Evolutionary conservation across 2,888 invertebrate species (phyloP).

Genomic region (Phasia obesa): DNA sequence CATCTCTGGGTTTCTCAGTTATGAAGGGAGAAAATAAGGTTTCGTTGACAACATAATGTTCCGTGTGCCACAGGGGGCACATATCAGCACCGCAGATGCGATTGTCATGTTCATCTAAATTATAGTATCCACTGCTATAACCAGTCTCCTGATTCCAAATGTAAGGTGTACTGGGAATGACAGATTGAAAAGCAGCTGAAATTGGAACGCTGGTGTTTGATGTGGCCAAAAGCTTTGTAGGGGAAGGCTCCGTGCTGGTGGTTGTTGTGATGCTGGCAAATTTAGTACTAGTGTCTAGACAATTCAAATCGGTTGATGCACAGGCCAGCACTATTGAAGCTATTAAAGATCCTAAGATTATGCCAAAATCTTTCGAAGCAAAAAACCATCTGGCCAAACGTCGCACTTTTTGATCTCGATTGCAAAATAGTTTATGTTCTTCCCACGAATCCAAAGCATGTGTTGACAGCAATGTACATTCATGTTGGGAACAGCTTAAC

Average conservation of each 20-base stretch:
- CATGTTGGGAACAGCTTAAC: slow-evolving; percentile 81
- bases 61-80: slow-evolving; percentile 82
- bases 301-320: slow-evolving; percentile 79
- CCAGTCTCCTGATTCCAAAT: slow-evolving; percentile 72
- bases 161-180: slow-evolving; percentile 69
- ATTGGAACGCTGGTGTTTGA: slow-evolving; percentile 33
- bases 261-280: slow-evolving; percentile 9
- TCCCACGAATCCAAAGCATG: slow-evolving; percentile 77
- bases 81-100: slow-evolving; percentile 85
- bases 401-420: slow-evolving; percentile 82
- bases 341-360: slow-evolving; percentile 84
- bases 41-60: slow-evolving; percentile 65
- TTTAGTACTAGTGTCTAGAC: slow-evolving; percentile 70
- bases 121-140: slow-evolving; percentile 83
- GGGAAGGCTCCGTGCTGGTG: slow-evolving; percentile 14
- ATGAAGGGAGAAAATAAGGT: slow-evolving; percentile 78
- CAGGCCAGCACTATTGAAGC: slow-evolving; percentile 83
- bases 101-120: slow-evolving; percentile 84
- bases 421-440: slow-evolving; percentile 81
- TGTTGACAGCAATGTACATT: slow-evolving; percentile 75
- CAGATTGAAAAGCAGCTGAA: slow-evolving; percentile 55
- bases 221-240: background rate
- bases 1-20: slow-evolving; percentile 75
- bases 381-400: slow-evolving; percentile 84
- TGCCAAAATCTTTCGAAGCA: slow-evolving; percentile 84